phyloP scores from a whole-genome alignment of 1,140 invertebrate genomes.

The Oncopeltus fasciatus region DNA sequence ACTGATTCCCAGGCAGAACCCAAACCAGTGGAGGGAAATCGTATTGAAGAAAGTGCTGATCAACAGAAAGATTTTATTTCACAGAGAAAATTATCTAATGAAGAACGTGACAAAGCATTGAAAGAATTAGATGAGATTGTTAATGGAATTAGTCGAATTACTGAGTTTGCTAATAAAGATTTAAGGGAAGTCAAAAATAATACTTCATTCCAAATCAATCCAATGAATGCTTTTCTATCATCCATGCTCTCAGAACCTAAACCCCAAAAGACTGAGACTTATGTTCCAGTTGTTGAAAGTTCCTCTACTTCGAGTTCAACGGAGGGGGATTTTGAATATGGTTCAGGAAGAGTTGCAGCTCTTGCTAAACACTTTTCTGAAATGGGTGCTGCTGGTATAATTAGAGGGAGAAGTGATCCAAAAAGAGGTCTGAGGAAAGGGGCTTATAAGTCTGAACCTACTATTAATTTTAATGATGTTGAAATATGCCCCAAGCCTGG shows the following conservation, averaged over 20 bases:
- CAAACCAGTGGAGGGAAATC: background rate
- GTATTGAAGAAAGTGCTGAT: background rate
- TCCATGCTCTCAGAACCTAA: slow-evolving; percentile 1
- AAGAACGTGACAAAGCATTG: slow-evolving; percentile 35
- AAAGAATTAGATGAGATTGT: slow-evolving; percentile 37
- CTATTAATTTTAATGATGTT: slow-evolving; percentile 16
- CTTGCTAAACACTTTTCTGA: slow-evolving; percentile 42
- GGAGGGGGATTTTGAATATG: slow-evolving; percentile 27
- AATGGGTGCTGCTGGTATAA: slow-evolving; percentile 32
- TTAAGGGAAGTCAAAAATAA: background rate
- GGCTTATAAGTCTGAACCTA: slow-evolving; percentile 21
- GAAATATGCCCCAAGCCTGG: slow-evolving; percentile 13
- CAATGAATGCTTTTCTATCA: slow-evolving; percentile 2
- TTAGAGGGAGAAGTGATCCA: slow-evolving; percentile 24
- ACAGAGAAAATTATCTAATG: slow-evolving; percentile 28
- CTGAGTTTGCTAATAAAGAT: slow-evolving; percentile 11
- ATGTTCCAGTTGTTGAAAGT: background rate
- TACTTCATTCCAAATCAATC: background rate
- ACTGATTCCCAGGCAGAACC: background rate
- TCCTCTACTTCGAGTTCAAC: background rate
- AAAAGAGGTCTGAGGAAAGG: slow-evolving; percentile 4
- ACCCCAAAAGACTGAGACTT: background rate
- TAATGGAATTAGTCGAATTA: slow-evolving; percentile 13
- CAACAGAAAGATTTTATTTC: background rate
- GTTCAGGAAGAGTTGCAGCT: slow-evolving; percentile 42